Percentiles rank a stretch among this genome's conserved stretches.
Evolutionary conservation across 2,888 invertebrate genomes (phyloP).

Genomic region (Leptura quadrifasciata): DNA sequence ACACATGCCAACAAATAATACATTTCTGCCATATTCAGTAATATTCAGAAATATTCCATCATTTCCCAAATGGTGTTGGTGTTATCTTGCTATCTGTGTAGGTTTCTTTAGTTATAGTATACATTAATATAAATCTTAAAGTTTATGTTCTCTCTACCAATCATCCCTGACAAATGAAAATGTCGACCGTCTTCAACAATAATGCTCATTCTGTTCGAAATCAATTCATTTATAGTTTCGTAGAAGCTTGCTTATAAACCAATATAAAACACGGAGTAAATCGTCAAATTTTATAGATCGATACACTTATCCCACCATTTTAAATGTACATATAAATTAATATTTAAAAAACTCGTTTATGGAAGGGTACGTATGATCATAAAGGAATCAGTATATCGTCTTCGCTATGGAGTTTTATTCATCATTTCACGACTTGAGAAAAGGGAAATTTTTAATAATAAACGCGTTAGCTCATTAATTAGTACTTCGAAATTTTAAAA

Average conservation of each 20-base stretch:
- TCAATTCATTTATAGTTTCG: conserved; percentile 53
- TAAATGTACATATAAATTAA: background rate
- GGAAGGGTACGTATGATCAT: too few relatives aligned
- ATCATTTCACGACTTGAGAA: too few relatives aligned
- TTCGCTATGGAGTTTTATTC: too few relatives aligned
- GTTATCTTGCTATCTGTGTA: conserved; percentile 47
- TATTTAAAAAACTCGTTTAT: background rate
- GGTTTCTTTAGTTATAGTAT: conserved; percentile 53
- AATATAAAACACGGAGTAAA: conserved; percentile 17
- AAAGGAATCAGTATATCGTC: too few relatives aligned
- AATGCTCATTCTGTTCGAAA: conserved; percentile 56
- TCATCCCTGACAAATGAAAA: conserved; percentile 65
- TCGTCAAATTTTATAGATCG: conserved; percentile 31
- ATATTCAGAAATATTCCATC: conserved; percentile 34
- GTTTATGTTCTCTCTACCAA: conserved; percentile 61
- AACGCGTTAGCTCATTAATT: too few relatives aligned
- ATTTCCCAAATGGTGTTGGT: conserved; percentile 34
- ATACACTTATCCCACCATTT: background rate
- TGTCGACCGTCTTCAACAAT: conserved; percentile 65
- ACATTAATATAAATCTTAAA: conserved; percentile 63
- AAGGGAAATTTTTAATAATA: too few relatives aligned
- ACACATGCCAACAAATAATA: conserved; percentile 27
- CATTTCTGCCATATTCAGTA: conserved; percentile 28
- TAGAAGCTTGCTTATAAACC: conserved; percentile 30
- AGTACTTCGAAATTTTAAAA: too few relatives aligned